phyloP scores from a whole-genome alignment of 2,797 vertebrate species.

The Melanotaenia trifasciata region DNA sequence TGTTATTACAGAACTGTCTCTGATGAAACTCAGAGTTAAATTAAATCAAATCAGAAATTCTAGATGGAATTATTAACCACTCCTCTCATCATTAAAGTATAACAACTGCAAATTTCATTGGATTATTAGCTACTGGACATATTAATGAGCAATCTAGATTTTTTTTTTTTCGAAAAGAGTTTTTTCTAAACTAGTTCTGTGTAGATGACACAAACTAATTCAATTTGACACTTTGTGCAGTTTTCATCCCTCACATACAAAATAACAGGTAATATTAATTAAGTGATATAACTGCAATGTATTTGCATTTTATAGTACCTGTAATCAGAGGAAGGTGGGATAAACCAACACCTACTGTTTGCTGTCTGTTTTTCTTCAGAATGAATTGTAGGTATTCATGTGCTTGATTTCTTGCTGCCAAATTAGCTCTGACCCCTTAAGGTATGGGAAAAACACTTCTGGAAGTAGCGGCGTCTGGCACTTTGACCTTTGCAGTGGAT shows the following conservation, averaged over 20 bases:
- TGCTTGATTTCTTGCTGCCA: background rate
- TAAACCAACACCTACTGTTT: background rate
- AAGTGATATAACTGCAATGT: background rate
- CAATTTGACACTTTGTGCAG: background rate
- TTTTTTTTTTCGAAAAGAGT: background rate
- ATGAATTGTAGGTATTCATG: background rate
- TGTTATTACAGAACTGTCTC: conserved; percentile 47
- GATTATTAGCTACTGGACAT: conserved; percentile 8
- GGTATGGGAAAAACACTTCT: background rate
- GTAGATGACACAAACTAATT: background rate
- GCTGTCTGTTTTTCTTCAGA: background rate
- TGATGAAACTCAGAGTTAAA: conserved; percentile 29
- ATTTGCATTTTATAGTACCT: too few relatives aligned
- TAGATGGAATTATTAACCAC: conserved; percentile 24
- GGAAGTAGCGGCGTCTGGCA: background rate
- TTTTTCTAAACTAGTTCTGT: background rate
- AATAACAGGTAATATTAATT: background rate
- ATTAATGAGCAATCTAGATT: conserved; percentile 1
- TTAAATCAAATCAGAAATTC: conserved; percentile 30
- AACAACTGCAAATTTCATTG: conserved; percentile 13
- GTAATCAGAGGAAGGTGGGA: too few relatives aligned
- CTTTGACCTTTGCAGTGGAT: background rate
- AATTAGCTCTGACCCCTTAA: background rate
- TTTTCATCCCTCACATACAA: background rate
- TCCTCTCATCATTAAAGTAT: conserved; percentile 11